These are phyloP conservation scores for Astatotilapia flaviijosephi DNA, from an alignment of 2,113 vertebrate genomes.

Conservation along the genomic window DNA sequence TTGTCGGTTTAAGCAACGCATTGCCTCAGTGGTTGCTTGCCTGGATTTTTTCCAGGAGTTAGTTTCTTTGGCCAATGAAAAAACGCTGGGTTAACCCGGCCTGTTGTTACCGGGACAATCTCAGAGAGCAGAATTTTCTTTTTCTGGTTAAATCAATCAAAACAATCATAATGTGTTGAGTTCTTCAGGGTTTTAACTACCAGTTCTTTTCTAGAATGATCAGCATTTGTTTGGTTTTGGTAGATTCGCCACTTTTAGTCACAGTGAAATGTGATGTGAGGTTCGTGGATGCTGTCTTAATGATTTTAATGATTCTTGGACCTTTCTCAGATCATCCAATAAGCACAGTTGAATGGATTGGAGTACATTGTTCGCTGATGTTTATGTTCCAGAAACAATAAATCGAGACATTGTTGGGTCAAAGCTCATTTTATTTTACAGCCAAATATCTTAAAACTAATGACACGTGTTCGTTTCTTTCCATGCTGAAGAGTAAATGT, in stretches of 20 bases:
- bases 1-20: background rate
- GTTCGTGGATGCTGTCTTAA: background rate
- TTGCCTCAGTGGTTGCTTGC: background rate
- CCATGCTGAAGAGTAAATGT: background rate
- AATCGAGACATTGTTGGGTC: background rate
- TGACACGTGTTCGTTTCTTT: fast-evolving
- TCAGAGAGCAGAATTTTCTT: background rate
- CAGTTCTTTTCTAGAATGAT: background rate
- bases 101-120: background rate
- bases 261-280: background rate
- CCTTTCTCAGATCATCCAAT: background rate
- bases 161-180: background rate
- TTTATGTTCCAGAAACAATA: background rate
- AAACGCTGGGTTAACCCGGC: background rate
- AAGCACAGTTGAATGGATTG: background rate
- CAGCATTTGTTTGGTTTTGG: background rate
- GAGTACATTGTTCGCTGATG: background rate
- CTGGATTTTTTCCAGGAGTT: background rate
- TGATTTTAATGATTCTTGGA: background rate
- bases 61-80: background rate
- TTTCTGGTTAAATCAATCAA: background rate
- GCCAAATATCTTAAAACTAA: background rate
- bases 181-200: background rate
- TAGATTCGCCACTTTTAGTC: background rate
- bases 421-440: background rate